phyloP scores from a whole-genome alignment of 1,140 invertebrate species.

The Drosophila parvula region DNA sequence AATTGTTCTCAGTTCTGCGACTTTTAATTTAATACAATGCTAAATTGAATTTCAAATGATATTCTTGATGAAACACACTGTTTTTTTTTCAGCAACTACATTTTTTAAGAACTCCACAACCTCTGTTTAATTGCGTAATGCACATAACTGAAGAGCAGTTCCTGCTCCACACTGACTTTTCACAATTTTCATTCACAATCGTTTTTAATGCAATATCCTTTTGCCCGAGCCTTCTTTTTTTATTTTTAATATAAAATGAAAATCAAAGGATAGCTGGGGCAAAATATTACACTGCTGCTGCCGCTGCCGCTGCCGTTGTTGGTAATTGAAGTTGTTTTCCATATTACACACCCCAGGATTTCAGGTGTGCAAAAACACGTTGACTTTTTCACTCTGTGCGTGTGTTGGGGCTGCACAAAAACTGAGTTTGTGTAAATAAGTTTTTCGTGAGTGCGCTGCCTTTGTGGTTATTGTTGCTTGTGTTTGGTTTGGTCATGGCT shows the following conservation, averaged over 20 bases:
- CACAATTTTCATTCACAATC: slow-evolving; percentile 19
- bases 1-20: not conserved
- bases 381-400: slow-evolving; percentile 44
- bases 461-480: slow-evolving; percentile 21
- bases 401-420: slow-evolving; percentile 36
- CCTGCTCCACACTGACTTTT: not conserved
- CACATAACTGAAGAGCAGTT: not conserved
- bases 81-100: slow-evolving; percentile 1
- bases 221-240: not conserved
- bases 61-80: not conserved
- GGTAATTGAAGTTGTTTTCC: slow-evolving; percentile 73
- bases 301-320: slow-evolving; percentile 11
- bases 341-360: slow-evolving; percentile 56
- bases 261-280: slow-evolving; percentile 6
- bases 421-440: slow-evolving; percentile 44
- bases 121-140: slow-evolving; percentile 6
- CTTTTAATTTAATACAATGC: not conserved
- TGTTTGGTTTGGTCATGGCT: slow-evolving; percentile 21
- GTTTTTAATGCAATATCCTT: slow-evolving; percentile 25
- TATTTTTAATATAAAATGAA: slow-evolving; percentile 3
- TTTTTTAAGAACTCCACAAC: not conserved
- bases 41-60: not conserved
- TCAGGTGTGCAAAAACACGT: slow-evolving; percentile 52
- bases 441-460: slow-evolving; percentile 23
- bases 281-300: slow-evolving; percentile 35